Percentiles rank a stretch among this genome's conserved stretches.
Conservation (phyloP, 2,797 vertebrate genomes). For the Pagetopsis macropterus region DNA sequence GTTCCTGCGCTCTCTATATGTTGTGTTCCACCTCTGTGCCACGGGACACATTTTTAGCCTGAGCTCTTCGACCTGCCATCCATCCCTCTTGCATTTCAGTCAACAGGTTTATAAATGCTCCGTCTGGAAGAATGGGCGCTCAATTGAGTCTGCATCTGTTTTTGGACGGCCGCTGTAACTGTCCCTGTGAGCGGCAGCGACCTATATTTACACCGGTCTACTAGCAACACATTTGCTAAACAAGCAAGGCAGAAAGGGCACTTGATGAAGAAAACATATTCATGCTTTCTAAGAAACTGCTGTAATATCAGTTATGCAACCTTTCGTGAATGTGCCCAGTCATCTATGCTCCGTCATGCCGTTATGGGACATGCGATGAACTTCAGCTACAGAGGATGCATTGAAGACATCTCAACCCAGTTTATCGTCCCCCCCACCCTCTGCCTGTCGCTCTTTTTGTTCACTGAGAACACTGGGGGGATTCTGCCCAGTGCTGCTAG, state of each 20-base stretch:
- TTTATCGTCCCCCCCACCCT: slow-evolving; percentile 70
- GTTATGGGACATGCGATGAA: slow-evolving; percentile 15
- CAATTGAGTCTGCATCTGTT: slow-evolving; percentile 43
- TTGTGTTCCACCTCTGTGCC: slow-evolving; percentile 7
- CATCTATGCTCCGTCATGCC: slow-evolving; percentile 43
- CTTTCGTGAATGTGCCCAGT: slow-evolving; percentile 54
- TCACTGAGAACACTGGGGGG: slow-evolving; percentile 76
- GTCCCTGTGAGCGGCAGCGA: slow-evolving; percentile 30
- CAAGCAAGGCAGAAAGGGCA: slow-evolving; percentile 30
- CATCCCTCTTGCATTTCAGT: slow-evolving; percentile 45
- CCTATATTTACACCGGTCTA: slow-evolving; percentile 63
- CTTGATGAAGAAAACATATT: slow-evolving; percentile 55
- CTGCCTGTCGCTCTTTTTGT: slow-evolving; percentile 70
- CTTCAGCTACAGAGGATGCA: slow-evolving; percentile 39
- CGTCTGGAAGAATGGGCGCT: slow-evolving; percentile 47
- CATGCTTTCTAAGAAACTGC: slow-evolving; percentile 41
- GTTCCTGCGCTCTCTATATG: not conserved
- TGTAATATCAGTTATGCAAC: slow-evolving; percentile 49
- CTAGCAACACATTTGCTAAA: slow-evolving; percentile 35
- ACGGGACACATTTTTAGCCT: slow-evolving; percentile 33
- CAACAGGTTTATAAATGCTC: slow-evolving; percentile 59
- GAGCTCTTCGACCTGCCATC: slow-evolving; percentile 24
- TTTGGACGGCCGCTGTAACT: slow-evolving; percentile 30
- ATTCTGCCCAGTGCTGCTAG: slow-evolving; percentile 73
- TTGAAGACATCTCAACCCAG: slow-evolving; percentile 61